Evolutionary conservation across 2,888 invertebrate genomes (phyloP).

Genomic region (Choristoneura rosaceana): DNA sequence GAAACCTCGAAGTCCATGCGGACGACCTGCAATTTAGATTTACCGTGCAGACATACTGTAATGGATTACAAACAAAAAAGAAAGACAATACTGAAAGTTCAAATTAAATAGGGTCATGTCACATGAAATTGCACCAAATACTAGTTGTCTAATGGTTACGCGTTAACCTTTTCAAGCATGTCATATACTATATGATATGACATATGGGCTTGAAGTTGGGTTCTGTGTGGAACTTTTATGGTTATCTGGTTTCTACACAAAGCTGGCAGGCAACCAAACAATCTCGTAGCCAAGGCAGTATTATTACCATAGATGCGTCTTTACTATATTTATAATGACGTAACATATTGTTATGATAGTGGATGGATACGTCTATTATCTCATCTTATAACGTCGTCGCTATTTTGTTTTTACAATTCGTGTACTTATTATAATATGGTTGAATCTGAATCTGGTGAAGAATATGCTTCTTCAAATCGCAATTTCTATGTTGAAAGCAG

Average conservation of each 20-base stretch:
- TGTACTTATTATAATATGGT: background rate
- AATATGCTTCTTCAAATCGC: conserved; percentile 1
- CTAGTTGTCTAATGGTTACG: background rate
- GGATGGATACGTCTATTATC: background rate
- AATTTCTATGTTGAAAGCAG: conserved; percentile 28
- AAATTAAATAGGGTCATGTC: conserved; percentile 14
- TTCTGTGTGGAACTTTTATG: conserved; percentile 19
- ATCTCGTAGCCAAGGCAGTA: conserved; percentile 8
- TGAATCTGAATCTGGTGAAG: conserved; percentile 2
- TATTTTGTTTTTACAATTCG: background rate
- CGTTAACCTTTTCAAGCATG: background rate
- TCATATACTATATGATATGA: background rate
- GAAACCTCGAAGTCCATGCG: background rate
- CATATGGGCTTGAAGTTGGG: conserved; percentile 6
- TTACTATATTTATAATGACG: conserved; percentile 10
- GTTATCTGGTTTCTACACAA: conserved; percentile 27
- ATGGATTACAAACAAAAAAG: conserved; percentile 15
- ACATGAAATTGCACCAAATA: conserved; percentile 9
- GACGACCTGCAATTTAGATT: conserved; percentile 5
- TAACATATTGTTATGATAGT: conserved; percentile 1
- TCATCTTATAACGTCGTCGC: background rate
- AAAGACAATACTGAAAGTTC: background rate
- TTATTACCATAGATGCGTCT: conserved; percentile 9
- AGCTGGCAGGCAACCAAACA: conserved; percentile 32
- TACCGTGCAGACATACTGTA: background rate